Base-by-base conservation (phyloP, 2,888 invertebrate genomes). In the Melinaea menophilus region DNA sequence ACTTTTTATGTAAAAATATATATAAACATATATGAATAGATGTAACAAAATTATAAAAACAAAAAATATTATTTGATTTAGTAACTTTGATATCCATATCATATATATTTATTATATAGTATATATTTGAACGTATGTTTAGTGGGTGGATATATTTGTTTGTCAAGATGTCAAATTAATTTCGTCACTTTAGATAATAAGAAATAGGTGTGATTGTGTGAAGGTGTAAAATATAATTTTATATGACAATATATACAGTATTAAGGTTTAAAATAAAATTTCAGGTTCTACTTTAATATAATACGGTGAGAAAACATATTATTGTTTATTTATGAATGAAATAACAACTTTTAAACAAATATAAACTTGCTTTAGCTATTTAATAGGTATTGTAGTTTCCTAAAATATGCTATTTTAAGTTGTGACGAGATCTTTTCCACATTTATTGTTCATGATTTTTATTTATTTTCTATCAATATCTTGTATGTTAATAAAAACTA, bases 371-470 rank as follows among this genome's bases (percentile, higher is more conserved):
- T 12, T 48, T 48, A 5, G 22, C 7, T 48, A 48, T 13, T 48
- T 48, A 5, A 2, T 41, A 41, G 9, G 7, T 41, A 41, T 58
- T 61, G 45, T 58, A 64, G 79, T 75, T 73, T 74, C 76, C 75
- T 75, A 80, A 80, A 79, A 80, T 73, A 78, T 72, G 75, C 85
- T 88, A 88, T 88, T 88, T 88, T 87, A 76, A 79, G 82, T 83
- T 79, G 79, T 88, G 87, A 87, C 86, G 69, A 67, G 61, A 22
- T 22, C 22, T 22, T 22, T 22, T 22, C 22, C 22, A 22, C 22
- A 22, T 22, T 22, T 22, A 22, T 22, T 22, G 22, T 22, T 22
- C 22, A 22, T 22, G 22, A 22, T 22, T 22, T 22, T 22, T 1
- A 1, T 22, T 22, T 22, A 22, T 22, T 22, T 22, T 22, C 22